Percentiles rank a stretch among this genome's conserved stretches.
phyloP scores from a whole-genome alignment of 35 echinoderm and acorn worm species.

The Ophiothrix spiculata region DNA sequence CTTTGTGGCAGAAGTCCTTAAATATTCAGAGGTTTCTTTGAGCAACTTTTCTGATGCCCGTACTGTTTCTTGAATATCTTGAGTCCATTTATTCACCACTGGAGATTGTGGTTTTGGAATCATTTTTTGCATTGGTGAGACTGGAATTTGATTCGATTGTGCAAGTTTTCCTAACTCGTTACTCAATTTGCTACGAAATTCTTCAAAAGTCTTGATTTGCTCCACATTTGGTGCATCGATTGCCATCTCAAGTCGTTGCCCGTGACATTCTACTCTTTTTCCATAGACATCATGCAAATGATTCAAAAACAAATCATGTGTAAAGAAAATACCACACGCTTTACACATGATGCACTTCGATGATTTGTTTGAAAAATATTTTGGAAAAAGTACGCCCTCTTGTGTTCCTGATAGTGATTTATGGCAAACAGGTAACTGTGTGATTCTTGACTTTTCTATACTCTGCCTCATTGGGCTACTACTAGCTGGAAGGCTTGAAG shows the following conservation, averaged over 20 bases:
- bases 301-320: constrained; percentile 49
- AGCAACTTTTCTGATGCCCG: constrained; percentile 48
- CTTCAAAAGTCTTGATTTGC: constrained; percentile 47
- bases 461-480: too few relatives aligned
- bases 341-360: constrained; percentile 75
- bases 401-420: constrained; percentile 45
- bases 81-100: background rate
- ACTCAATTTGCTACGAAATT: constrained; percentile 46
- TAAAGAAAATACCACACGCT: constrained; percentile 74
- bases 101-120: background rate
- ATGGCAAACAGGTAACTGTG: constrained; percentile 62
- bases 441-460: too few relatives aligned
- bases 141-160: background rate
- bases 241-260: constrained; percentile 29
- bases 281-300: constrained; percentile 68
- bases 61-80: constrained; percentile 38
- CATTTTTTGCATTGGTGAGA: background rate
- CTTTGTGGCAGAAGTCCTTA: constrained; percentile 41
- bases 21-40: constrained; percentile 45
- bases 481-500: too few relatives aligned
- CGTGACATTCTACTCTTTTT: constrained; percentile 46
- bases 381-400: constrained; percentile 43
- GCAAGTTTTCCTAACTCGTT: background rate
- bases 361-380: constrained; percentile 39
- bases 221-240: constrained; percentile 42